Evolutionary conservation across 2,113 vertebrate genomes (phyloP).

Genomic region (Caranx ignobilis): DNA sequence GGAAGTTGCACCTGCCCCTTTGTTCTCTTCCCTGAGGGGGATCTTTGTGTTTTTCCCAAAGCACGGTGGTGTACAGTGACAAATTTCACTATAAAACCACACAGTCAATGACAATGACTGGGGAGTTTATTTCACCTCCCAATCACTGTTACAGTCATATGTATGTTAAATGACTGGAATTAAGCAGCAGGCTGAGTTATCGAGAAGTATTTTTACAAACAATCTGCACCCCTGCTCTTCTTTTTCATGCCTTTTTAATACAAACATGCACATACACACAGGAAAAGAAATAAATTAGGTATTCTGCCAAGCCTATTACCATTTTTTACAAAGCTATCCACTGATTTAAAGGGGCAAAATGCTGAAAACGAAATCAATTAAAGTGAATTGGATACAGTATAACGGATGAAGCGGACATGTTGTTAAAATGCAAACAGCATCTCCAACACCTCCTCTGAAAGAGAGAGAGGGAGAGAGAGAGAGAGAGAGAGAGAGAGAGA

Average conservation of each 20-base stretch:
- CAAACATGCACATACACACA: slow-evolving; percentile 67
- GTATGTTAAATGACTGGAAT: slow-evolving; percentile 60
- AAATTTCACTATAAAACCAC: slow-evolving; percentile 87
- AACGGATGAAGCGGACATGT: slow-evolving; percentile 87
- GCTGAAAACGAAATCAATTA: slow-evolving; percentile 89
- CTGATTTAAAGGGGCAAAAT: slow-evolving; percentile 88
- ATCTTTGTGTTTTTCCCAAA: slow-evolving; percentile 91
- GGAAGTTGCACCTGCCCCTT: slow-evolving; percentile 95
- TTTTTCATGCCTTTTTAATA: slow-evolving; percentile 12
- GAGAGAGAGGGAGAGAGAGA: slow-evolving; percentile 29
- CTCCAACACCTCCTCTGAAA: slow-evolving; percentile 86
- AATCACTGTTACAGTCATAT: slow-evolving; percentile 80
- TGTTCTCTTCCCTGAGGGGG: slow-evolving; percentile 88
- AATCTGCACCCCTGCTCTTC: slow-evolving; percentile 12
- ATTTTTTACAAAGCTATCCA: slow-evolving; percentile 89
- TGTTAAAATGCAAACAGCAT: slow-evolving; percentile 93
- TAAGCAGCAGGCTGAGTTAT: slow-evolving; percentile 50
- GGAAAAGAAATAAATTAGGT: slow-evolving; percentile 76
- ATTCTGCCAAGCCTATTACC: slow-evolving; percentile 87
- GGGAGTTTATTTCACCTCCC: slow-evolving; percentile 82
- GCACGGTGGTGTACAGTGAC: slow-evolving; percentile 89
- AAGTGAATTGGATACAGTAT: slow-evolving; percentile 92
- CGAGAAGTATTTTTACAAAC: slow-evolving; percentile 52
- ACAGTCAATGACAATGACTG: slow-evolving; percentile 87
- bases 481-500: slow-evolving; percentile 25